Percentiles rank a stretch among this genome's conserved stretches.
Conservation (phyloP, 1,140 invertebrate genomes). For the Cydia pomonella region DNA sequence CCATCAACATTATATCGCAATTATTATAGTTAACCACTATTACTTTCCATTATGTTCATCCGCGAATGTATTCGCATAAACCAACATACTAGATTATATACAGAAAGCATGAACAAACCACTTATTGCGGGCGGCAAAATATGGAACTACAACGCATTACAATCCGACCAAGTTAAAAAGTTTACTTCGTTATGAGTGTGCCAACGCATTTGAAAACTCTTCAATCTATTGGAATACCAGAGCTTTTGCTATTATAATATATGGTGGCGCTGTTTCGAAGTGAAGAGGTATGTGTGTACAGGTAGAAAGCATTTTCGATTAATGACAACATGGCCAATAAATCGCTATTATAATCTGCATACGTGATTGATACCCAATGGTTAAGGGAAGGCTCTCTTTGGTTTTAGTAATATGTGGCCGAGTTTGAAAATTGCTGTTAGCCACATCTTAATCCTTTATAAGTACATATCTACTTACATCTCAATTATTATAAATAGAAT, state of each 20-base stretch:
- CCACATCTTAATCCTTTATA: neutral
- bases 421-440: neutral
- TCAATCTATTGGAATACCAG: neutral
- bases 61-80: constrained; percentile 17
- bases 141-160: neutral
- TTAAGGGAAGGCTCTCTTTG: constrained; percentile 35
- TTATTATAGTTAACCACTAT: constrained; percentile 20
- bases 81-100: constrained; percentile 29
- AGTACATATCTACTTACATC: neutral
- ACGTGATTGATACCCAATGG: constrained; percentile 20
- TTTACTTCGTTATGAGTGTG: neutral
- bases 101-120: neutral
- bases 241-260: neutral
- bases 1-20: constrained; percentile 37
- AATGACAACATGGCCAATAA: constrained; percentile 50
- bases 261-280: constrained; percentile 9
- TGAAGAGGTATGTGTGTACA: neutral
- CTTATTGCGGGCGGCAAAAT: neutral
- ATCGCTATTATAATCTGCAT: constrained; percentile 47
- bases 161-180: neutral
- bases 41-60: constrained; percentile 20
- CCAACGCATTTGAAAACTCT: neutral
- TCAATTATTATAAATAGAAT: too few relatives aligned
- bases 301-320: constrained; percentile 46
- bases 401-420: neutral